These are phyloP conservation scores for Uloborus diversus DNA, from an alignment of 1,140 invertebrate genomes.

Conservation along the genomic window DNA sequence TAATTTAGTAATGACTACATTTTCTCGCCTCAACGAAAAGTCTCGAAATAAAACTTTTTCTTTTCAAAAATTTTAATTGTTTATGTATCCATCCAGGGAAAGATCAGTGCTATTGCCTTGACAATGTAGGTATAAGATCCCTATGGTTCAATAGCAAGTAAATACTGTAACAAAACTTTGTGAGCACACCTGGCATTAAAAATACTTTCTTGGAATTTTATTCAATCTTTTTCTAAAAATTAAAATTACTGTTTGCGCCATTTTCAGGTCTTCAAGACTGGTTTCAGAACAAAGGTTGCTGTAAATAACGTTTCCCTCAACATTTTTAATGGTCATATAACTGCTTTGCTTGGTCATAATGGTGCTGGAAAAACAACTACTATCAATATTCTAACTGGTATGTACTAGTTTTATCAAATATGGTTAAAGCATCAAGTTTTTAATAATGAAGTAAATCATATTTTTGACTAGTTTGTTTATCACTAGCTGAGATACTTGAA, in stretches of 20 bases:
- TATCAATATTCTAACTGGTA: constrained; percentile 83
- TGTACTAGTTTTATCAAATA: neutral
- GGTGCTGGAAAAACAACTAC: constrained; percentile 83
- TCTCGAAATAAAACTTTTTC: too few relatives aligned
- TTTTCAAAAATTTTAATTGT: too few relatives aligned
- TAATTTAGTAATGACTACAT: too few relatives aligned
- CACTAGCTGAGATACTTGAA: too few relatives aligned
- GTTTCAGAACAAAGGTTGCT: constrained; percentile 69
- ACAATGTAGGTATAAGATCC: too few relatives aligned
- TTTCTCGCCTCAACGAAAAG: too few relatives aligned
- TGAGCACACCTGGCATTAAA: too few relatives aligned
- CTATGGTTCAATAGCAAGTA: too few relatives aligned
- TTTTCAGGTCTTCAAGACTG: constrained; percentile 28
- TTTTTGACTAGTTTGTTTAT: too few relatives aligned
- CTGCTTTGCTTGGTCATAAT: constrained; percentile 87
- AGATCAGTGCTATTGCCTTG: neutral
- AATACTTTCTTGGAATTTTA: neutral
- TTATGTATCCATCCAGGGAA: neutral
- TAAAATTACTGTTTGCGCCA: neutral
- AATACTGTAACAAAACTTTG: too few relatives aligned
- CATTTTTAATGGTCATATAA: constrained; percentile 84
- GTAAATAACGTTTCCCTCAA: constrained; percentile 75
- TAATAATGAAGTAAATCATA: too few relatives aligned
- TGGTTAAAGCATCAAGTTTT: too few relatives aligned
- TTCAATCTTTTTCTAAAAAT: neutral